Percentiles rank a stretch among this genome's conserved stretches.
Evolutionary conservation across 2,888 invertebrate species (phyloP).

Genomic region (Diogma glabrata): DNA sequence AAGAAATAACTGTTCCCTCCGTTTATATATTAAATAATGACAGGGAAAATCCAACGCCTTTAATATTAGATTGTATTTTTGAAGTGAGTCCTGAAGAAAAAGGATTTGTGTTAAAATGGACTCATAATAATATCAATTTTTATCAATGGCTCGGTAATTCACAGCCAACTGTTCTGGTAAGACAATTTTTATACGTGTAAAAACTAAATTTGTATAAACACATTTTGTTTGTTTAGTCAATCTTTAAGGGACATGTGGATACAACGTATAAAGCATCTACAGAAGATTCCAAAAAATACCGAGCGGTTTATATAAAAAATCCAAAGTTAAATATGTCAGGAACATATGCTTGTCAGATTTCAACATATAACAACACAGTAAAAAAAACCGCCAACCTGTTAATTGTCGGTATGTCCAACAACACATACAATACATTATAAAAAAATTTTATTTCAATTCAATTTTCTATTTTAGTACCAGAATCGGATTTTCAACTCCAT

Average conservation of each 20-base stretch:
- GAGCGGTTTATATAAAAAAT: neutral
- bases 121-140: neutral
- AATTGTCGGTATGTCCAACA: too few species aligned
- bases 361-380: too few species aligned
- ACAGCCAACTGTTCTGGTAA: neutral
- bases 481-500: constrained; percentile 1
- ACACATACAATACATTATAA: too few species aligned
- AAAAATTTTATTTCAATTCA: too few species aligned
- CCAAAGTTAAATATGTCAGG: neutral
- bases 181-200: too few species aligned
- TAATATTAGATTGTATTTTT: constrained; percentile 5
- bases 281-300: neutral
- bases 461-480: too few species aligned
- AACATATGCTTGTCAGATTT: neutral
- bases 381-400: neutral
- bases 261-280: neutral
- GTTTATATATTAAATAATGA: constrained; percentile 3
- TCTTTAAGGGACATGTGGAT: neutral
- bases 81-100: neutral
- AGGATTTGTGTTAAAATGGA: constrained; percentile 4
- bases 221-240: neutral
- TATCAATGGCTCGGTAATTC: constrained; percentile 4
- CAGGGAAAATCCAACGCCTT: neutral
- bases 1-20: neutral
- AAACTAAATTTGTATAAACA: too few species aligned